These are phyloP conservation scores for Neoaliturus tenellus DNA, from an alignment of 2,888 invertebrate genomes.

Conservation along the genomic window DNA sequence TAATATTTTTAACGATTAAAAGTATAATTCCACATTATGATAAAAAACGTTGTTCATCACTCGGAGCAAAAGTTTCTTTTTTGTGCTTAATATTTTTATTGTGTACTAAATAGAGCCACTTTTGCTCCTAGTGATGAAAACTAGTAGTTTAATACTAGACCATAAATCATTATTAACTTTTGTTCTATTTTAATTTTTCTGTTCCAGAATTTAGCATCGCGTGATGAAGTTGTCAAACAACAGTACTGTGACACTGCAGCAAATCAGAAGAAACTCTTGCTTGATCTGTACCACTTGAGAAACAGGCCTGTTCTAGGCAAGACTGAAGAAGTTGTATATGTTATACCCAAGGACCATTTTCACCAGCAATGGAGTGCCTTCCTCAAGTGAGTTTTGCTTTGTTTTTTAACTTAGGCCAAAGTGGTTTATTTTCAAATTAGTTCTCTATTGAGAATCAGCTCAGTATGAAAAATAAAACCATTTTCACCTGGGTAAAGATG, in stretches of 20 bases:
- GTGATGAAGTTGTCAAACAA: slow-evolving; percentile 65
- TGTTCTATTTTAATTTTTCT: background rate
- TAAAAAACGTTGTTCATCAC: too few relatives aligned
- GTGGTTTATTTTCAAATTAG: too few relatives aligned
- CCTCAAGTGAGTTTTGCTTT: slow-evolving; percentile 70
- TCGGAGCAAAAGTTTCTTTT: too few relatives aligned
- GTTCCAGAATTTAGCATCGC: slow-evolving; percentile 64
- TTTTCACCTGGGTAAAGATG: too few relatives aligned
- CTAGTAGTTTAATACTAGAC: too few relatives aligned
- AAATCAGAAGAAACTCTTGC: slow-evolving; percentile 70
- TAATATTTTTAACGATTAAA: too few relatives aligned
- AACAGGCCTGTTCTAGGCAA: slow-evolving; percentile 66
- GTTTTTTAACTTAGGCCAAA: background rate
- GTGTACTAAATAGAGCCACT: too few relatives aligned
- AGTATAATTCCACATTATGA: too few relatives aligned
- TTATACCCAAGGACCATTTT: slow-evolving; percentile 70
- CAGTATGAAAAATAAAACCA: too few relatives aligned
- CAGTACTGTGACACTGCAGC: slow-evolving; percentile 66
- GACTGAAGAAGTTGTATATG: slow-evolving; percentile 64
- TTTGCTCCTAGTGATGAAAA: too few relatives aligned
- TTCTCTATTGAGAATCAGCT: too few relatives aligned
- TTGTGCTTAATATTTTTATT: too few relatives aligned
- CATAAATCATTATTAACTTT: background rate
- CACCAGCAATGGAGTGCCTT: slow-evolving; percentile 72
- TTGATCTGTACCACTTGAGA: slow-evolving; percentile 70